phyloP scores from a whole-genome alignment of 2,888 invertebrate genomes.

The Harpalus rubripes region DNA sequence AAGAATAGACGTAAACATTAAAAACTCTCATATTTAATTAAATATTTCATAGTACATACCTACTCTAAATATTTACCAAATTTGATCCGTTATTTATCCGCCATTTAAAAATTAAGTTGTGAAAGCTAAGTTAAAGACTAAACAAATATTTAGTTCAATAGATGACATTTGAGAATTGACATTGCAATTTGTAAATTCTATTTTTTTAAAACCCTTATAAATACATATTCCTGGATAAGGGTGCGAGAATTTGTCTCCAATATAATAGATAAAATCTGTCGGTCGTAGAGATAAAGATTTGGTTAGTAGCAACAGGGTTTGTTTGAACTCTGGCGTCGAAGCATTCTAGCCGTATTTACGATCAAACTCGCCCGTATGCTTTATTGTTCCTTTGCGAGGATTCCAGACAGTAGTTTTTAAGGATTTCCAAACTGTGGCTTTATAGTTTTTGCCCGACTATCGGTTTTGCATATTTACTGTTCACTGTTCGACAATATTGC shows the following conservation, averaged over 20 bases:
- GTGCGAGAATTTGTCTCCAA: background rate
- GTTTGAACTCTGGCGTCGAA: slow-evolving; percentile 43
- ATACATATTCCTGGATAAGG: too few species aligned
- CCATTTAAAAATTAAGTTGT: too few species aligned
- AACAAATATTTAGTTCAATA: too few species aligned
- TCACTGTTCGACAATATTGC: slow-evolving; percentile 4
- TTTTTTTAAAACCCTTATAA: too few species aligned
- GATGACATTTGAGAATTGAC: too few species aligned
- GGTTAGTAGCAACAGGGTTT: slow-evolving; percentile 11
- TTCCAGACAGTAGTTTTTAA: slow-evolving; percentile 62
- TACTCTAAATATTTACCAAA: too few species aligned
- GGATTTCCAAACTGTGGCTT: slow-evolving; percentile 60
- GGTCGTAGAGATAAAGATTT: slow-evolving; percentile 1
- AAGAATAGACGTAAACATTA: too few species aligned
- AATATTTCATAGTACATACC: too few species aligned
- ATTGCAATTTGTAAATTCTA: too few species aligned
- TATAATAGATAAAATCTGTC: background rate
- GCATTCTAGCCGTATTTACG: slow-evolving; percentile 48
- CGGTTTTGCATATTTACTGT: slow-evolving; percentile 60
- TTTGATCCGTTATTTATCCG: too few species aligned
- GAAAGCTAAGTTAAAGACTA: too few species aligned
- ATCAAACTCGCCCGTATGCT: slow-evolving; percentile 53
- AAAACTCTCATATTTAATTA: too few species aligned
- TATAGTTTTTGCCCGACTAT: slow-evolving; percentile 60
- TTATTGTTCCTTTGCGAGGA: slow-evolving; percentile 63